Percentiles rank a stretch among this genome's conserved stretches.
These are phyloP conservation scores for Urocynchramus pylzowi DNA, from an alignment of 2,113 vertebrate genomes.

Conservation along the genomic window DNA sequence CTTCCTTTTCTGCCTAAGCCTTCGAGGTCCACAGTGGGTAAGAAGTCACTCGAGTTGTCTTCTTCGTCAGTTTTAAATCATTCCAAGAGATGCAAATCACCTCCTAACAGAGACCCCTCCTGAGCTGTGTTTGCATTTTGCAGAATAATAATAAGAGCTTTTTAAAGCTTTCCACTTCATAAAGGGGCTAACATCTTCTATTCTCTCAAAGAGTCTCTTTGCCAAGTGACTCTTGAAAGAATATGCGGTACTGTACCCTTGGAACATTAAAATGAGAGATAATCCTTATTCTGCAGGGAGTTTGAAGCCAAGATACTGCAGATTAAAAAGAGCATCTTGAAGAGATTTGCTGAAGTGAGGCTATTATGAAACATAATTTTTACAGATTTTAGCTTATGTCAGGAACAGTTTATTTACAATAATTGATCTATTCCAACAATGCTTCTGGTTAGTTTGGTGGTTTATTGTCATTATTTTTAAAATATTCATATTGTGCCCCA, in stretches of 20 bases:
- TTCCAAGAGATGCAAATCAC: slow-evolving; percentile 15
- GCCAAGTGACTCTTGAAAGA: slow-evolving; percentile 4
- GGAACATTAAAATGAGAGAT: neutral
- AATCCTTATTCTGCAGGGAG: neutral
- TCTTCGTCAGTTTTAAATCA: neutral
- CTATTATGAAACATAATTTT: neutral
- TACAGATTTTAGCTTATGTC: neutral
- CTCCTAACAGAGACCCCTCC: neutral
- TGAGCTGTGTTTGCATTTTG: slow-evolving; percentile 53
- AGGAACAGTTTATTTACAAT: neutral
- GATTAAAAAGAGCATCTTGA: slow-evolving; percentile 6
- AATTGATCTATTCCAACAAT: neutral
- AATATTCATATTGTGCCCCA: neutral
- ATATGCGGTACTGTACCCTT: neutral
- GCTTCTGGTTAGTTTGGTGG: neutral
- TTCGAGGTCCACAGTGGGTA: neutral
- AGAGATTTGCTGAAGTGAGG: slow-evolving; percentile 24
- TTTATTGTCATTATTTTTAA: neutral
- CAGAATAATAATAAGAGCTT: slow-evolving; percentile 34
- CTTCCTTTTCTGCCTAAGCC: slow-evolving; percentile 20
- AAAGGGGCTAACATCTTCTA: neutral
- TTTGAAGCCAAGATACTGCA: neutral
- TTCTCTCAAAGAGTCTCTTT: too few species aligned
- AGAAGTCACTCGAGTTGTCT: neutral
- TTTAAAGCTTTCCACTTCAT: neutral